phyloP scores from a whole-genome alignment of 1,140 invertebrate genomes.

The Plodia interpunctella region DNA sequence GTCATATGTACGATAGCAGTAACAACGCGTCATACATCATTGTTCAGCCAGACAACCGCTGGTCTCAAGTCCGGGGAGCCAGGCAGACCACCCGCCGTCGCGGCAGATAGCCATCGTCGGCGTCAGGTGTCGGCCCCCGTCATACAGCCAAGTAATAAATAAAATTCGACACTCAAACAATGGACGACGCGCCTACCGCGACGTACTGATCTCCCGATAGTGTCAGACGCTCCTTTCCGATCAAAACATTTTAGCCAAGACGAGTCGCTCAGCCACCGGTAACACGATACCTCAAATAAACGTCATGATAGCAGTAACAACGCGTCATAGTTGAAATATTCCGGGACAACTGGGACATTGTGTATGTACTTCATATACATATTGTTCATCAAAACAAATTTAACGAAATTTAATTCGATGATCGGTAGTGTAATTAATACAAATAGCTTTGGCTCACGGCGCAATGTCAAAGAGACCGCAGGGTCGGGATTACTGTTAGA shows the following conservation, averaged over 20 bases:
- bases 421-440: slow-evolving; percentile 51
- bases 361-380: not conserved
- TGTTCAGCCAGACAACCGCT: slow-evolving; percentile 9
- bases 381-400: not conserved
- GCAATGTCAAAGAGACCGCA: slow-evolving; percentile 53
- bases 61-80: slow-evolving; percentile 25
- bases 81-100: slow-evolving; percentile 45
- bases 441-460: slow-evolving; percentile 46
- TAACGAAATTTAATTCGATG: slow-evolving; percentile 10
- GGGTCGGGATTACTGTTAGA: slow-evolving; percentile 37
- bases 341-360: slow-evolving; percentile 4
- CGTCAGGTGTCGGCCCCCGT: slow-evolving; percentile 54
- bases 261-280: slow-evolving; percentile 25
- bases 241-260: slow-evolving; percentile 42
- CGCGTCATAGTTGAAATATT: slow-evolving; percentile 8
- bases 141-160: slow-evolving; percentile 46
- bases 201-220: slow-evolving; percentile 44
- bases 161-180: slow-evolving; percentile 66
- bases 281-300: slow-evolving; percentile 21
- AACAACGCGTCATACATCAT: not conserved
- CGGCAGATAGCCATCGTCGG: slow-evolving; percentile 47
- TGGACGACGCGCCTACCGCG: slow-evolving; percentile 29
- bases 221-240: slow-evolving; percentile 23
- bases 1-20: not conserved
- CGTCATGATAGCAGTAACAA: not conserved